Evolutionary conservation across 2,113 vertebrate species (phyloP), one percentile per base, ranked within the genome.

Genomic region (Leucopsar rothschildi): DNA sequence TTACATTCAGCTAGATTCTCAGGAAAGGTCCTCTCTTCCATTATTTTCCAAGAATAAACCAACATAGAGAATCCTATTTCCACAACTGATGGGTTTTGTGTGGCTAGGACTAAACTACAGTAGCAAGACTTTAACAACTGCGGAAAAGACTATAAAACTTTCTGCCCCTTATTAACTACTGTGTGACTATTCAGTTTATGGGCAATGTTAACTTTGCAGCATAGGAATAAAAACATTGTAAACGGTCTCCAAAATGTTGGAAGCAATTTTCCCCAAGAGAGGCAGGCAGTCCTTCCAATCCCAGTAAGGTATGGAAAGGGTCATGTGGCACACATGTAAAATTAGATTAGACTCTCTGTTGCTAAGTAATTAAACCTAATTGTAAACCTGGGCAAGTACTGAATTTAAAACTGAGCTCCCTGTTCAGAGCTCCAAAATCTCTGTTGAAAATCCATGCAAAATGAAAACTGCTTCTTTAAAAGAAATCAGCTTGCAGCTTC

Each of bases 391-490:
- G 81, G 42, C 81, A 91, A 93, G 86, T 69, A 88, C 66, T 96
- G 95, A 81, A 81, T 80, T 92, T 95, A 88, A 97, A 97, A 94
- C 88, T 19, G 72, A 91, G 76, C 89, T 93, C 86, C 73, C 88
- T 82, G 44, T 78, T 96, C 87, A 56, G 85, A 92, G 60, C 76
- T 88, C 82, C 88, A 88, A 94, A 97, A 91, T 78, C 77, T 89
- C 77, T 50, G 35, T 5, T 84, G 86, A 92, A 93, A 94, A 44
- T 91, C 88, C 72, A 79, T n/a, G 68, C 82, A 93, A 97, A 96
- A 97, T 24, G 71, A 96, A 94, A 96, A 57, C 91, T 95, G 91
- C 92, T 86, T 96, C 96, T 98, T 98, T 97, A 97, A 98, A 97
- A 95, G 86, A 83, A 95, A 95, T 96, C 97, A 96, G 87, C 80